Evolutionary conservation across 2,113 vertebrate species (phyloP).

Genomic region (Bucco capensis): DNA sequence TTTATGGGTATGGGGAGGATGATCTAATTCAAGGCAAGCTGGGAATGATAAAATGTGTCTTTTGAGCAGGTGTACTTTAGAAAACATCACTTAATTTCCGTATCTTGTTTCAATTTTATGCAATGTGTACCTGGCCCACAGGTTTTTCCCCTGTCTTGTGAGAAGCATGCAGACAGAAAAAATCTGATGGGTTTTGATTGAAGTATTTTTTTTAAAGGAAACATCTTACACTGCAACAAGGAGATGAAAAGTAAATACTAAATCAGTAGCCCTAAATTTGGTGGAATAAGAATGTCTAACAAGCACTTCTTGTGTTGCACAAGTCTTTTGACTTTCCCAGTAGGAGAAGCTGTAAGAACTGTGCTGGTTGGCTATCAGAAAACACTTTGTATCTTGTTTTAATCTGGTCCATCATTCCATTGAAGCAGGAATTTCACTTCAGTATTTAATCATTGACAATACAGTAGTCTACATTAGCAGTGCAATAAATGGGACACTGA

Average conservation of each 20-base stretch:
- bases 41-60: neutral
- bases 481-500: neutral
- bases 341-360: neutral
- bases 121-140: neutral
- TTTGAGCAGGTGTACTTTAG: neutral
- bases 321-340: neutral
- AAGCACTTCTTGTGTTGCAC: neutral
- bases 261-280: neutral
- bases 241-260: neutral
- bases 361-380: neutral
- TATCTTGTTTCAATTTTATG: neutral
- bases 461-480: neutral
- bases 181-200: neutral
- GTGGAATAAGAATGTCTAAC: neutral
- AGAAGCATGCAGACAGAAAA: neutral
- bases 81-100: neutral
- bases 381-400: neutral
- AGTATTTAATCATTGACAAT: neutral
- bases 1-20: neutral
- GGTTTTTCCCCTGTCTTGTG: neutral
- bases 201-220: neutral
- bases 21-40: neutral
- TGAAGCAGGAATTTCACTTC: neutral
- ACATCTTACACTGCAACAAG: neutral
- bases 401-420: neutral